Base-by-base conservation (phyloP, 2,888 invertebrate species). In the Lepas anatifera region DNA sequence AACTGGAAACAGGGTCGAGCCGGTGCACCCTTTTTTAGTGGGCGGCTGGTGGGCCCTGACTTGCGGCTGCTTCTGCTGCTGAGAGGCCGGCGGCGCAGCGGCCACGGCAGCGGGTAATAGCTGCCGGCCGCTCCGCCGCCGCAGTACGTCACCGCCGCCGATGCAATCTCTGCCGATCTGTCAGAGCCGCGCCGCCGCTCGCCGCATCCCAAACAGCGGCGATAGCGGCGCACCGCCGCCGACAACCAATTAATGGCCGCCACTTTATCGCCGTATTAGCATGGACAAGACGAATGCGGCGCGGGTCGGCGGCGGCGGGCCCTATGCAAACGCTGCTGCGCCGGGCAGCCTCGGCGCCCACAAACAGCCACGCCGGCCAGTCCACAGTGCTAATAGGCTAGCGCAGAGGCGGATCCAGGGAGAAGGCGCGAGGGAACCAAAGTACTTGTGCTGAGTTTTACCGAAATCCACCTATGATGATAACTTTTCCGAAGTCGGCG, bases 261-360 rank as follows among this genome's bases (percentile, higher is more conserved):
- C 58, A 27, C 32, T 58, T 58, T 58, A 58, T 58, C 58, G 58
- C 58, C 29, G 58, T 58, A 58, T 58, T 58, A 58, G 58, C 58
- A 58, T 58, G 58, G 58, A 58, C 58, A 32, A 58, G 58, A 58
- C 58, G 27, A 25, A 58, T 58, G 58, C 58, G 25, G 32, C 58
- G 58, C 18, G 58, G 10, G 16, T 7, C 32, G 32, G n/a, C 48
- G 25, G 7, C 32, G 32, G 32, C 58, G 6, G 32, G n/a, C 18
- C 58, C 32, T 32, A 32, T 58, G 58, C 58, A 58, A 58, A 58
- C 58, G n/a, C 25, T 1, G 48, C 2, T 11, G 11, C 41, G 41
- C 41, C 41, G 4, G 11, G 11, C 41, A 41, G 41, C 41, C 41
- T 10, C 41, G 11, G 11, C 41, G 4, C 41, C 41, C 11, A 10